Conservation (phyloP, 2,113 vertebrate genomes). For the Archocentrus centrarchus region DNA sequence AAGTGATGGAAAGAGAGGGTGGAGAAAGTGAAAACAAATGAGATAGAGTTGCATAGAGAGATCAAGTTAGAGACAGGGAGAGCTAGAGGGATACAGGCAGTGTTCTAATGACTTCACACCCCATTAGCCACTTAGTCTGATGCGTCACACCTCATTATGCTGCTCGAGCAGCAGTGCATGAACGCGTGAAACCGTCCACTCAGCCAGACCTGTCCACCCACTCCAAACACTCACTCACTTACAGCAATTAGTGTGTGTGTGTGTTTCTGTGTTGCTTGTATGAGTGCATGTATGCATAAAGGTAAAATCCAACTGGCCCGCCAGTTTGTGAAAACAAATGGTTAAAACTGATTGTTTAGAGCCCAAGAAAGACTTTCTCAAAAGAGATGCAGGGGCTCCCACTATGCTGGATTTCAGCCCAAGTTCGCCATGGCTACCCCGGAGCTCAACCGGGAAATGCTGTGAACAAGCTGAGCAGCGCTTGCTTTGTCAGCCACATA, state of each 20-base stretch:
- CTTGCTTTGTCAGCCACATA: slow-evolving; percentile 66
- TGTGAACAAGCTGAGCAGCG: slow-evolving; percentile 46
- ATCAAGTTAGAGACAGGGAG: slow-evolving; percentile 70
- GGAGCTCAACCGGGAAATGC: slow-evolving; percentile 62
- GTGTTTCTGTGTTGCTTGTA: slow-evolving; percentile 45
- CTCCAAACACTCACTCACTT: slow-evolving; percentile 79
- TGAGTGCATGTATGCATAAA: slow-evolving; percentile 23
- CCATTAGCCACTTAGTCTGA: slow-evolving; percentile 86
- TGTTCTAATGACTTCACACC: slow-evolving; percentile 86
- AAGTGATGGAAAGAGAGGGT: background rate
- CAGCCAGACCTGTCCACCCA: slow-evolving; percentile 82
- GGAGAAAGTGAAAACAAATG: slow-evolving; percentile 64
- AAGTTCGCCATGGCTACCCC: slow-evolving; percentile 60
- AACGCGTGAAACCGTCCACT: slow-evolving; percentile 83
- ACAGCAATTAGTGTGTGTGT: slow-evolving; percentile 73
- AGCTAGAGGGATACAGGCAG: slow-evolving; percentile 74
- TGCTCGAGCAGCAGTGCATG: slow-evolving; percentile 81
- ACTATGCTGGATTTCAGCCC: slow-evolving; percentile 58
- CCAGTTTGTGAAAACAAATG: slow-evolving; percentile 34
- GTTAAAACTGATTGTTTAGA: slow-evolving; percentile 62
- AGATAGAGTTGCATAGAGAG: slow-evolving; percentile 62
- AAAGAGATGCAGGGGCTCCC: slow-evolving; percentile 37
- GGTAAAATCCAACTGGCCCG: slow-evolving; percentile 30
- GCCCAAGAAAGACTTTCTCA: slow-evolving; percentile 46
- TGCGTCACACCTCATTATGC: slow-evolving; percentile 86